Conservation (phyloP, 2,888 invertebrate species). For the Acronicta alni region DNA sequence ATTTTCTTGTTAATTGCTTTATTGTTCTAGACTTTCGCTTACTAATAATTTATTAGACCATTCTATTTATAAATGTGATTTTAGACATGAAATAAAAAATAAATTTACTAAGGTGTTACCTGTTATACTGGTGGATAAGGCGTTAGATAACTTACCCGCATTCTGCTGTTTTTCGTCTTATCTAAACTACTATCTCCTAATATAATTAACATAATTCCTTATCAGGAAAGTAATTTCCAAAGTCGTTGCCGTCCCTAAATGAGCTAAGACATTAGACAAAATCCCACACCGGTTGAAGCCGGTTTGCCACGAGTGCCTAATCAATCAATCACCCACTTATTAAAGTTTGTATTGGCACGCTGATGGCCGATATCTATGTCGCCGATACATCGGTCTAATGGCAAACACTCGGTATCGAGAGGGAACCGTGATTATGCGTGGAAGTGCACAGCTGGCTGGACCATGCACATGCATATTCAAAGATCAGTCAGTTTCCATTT, state of each 20-base stretch:
- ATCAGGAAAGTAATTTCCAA: conserved; percentile 30
- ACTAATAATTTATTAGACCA: conserved; percentile 4
- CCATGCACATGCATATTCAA: conserved; percentile 85
- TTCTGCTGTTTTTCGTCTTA: conserved; percentile 8
- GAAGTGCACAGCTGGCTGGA: conserved; percentile 69
- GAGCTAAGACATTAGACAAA: conserved; percentile 38
- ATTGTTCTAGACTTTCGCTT: conserved; percentile 44
- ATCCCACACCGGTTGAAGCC: conserved; percentile 34
- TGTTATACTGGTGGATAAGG: background rate
- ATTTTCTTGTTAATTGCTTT: conserved; percentile 20
- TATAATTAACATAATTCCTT: conserved; percentile 27
- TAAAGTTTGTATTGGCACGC: conserved; percentile 64
- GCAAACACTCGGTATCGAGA: conserved; percentile 62
- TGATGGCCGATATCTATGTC: conserved; percentile 68
- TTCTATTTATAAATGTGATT: background rate
- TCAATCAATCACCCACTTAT: conserved; percentile 57
- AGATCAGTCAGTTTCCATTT: conserved; percentile 87
- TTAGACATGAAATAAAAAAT: background rate
- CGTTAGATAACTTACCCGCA: background rate
- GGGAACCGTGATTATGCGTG: conserved; percentile 56
- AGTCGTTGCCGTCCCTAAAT: conserved; percentile 25
- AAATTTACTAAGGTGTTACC: background rate
- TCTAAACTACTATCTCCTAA: conserved; percentile 12
- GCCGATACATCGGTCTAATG: conserved; percentile 56
- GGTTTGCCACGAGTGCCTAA: conserved; percentile 33